Percentiles rank a stretch among this genome's conserved stretches.
phyloP scores from a whole-genome alignment of 2,797 vertebrate genomes.

The Danio choprae region DNA sequence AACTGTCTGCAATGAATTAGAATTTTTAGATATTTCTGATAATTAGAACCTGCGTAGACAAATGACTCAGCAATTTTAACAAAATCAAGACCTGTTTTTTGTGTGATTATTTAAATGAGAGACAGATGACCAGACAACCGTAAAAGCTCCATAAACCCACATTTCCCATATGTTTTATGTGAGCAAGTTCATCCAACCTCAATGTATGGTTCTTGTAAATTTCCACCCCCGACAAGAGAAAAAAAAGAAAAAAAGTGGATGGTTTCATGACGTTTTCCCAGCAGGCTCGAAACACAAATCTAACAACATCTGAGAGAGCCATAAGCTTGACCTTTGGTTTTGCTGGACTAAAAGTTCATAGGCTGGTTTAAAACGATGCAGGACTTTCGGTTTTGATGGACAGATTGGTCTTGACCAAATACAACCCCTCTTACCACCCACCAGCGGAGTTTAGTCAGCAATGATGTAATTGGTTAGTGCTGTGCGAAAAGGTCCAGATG shows the following conservation, averaged over 20 bases:
- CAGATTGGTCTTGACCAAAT: conserved; percentile 18
- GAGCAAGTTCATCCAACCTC: neutral
- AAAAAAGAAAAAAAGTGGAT: neutral
- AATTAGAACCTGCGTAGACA: neutral
- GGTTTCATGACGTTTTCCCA: neutral
- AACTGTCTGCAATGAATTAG: too few species aligned
- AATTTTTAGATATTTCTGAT: too few species aligned
- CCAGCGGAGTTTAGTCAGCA: neutral
- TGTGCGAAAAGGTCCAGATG: conserved; percentile 67
- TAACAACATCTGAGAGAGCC: neutral
- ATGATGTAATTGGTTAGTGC: conserved; percentile 56
- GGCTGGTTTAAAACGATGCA: conserved; percentile 1
- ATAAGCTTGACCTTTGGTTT: conserved; percentile 16
- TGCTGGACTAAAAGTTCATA: neutral
- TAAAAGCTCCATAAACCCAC: conserved; percentile 8
- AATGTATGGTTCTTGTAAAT: conserved; percentile 11
- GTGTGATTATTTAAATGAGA: conserved; percentile 8
- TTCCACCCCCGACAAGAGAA: neutral
- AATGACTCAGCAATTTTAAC: conserved; percentile 25
- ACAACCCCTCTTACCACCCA: conserved; percentile 3
- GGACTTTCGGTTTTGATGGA: neutral
- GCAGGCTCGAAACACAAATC: conserved; percentile 18
- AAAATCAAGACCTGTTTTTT: neutral
- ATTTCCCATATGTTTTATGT: conserved; percentile 23
- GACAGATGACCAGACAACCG: conserved; percentile 2